phyloP scores from a whole-genome alignment of 2,888 invertebrate genomes.

The Mesorhabditis belari region DNA sequence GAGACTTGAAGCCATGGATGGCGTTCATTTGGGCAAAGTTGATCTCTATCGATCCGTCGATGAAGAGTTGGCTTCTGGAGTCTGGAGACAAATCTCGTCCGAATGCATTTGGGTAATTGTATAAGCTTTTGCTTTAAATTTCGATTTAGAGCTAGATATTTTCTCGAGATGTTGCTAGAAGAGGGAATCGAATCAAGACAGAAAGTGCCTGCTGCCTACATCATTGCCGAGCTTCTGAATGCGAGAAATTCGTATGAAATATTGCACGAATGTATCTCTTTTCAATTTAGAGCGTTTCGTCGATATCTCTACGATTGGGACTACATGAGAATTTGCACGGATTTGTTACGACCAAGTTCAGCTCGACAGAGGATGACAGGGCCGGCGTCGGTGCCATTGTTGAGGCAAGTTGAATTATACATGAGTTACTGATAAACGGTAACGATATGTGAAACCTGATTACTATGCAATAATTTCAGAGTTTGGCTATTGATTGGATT shows the following conservation, averaged over 20 bases:
- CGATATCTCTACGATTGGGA: constrained; percentile 75
- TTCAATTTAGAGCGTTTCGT: constrained; percentile 45
- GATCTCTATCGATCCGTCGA: background rate
- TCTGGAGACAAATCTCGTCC: no score
- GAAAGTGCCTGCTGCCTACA: constrained; percentile 87
- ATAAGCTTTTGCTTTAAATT: no score
- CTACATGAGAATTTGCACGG: constrained; percentile 81
- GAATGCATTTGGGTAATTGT: no score
- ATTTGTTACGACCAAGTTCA: no score
- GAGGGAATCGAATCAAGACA: constrained; percentile 73
- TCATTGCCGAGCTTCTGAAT: constrained; percentile 81
- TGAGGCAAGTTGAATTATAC: no score
- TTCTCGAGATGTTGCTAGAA: constrained; percentile 83
- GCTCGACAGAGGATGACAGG: no score
- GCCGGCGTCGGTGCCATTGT: no score
- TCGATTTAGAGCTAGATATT: constrained; percentile 56
- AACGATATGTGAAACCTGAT: no score
- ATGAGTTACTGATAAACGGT: no score
- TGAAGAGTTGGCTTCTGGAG: no score
- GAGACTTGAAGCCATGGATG: constrained; percentile 80
- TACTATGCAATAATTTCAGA: no score
- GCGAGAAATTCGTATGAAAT: constrained; percentile 19
- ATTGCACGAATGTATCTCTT: constrained; percentile 3
- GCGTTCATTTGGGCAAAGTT: constrained; percentile 95
- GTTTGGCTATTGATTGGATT: constrained; percentile 91